Base-by-base conservation (phyloP, 2,797 vertebrate genomes). In the Lacerta agilis region DNA sequence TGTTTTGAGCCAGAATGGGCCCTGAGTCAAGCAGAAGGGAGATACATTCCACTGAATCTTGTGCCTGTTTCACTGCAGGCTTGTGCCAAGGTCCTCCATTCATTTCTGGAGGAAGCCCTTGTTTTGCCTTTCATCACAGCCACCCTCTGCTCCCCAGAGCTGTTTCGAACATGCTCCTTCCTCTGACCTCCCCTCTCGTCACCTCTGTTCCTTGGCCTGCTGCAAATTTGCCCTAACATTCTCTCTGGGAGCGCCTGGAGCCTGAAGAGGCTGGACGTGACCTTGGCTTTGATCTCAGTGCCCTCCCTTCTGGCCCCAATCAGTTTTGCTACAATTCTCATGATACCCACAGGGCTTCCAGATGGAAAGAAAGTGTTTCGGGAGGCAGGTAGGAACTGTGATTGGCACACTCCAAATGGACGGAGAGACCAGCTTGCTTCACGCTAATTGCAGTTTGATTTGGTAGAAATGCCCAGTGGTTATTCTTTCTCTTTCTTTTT, bases 251-350 rank as follows among this genome's bases (percentile, higher is more conserved):
- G 94, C 90, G 93, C 91, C 71, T 85, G 91, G 20, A 86, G 93
- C 91, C 91, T 85, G 79, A 78, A 88, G 89, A 92, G 93, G 90
- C 91, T 95, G 94, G 91, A 88, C 6, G 41, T 95, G 95, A 94
- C 96, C 92, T 94, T 96, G 96, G 94, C 94, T 95, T 86, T 95
- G 95, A 96, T 94, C 95, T 94, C 90, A 83, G 87, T 94, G 94
- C 95, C 95, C 94, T 95, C 94, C 89, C 93, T 94, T 64, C 43
- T 95, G 95, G 96, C 95, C 94, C 94, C 94, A 96, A 94, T 96
- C 95, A 95, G 92, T 92, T 88, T 93, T 3, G 0, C 93, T 94
- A 77, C 93, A 92, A 95, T 91, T 96, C 95, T 95, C 93, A 94
- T 93, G 95, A 93, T 93, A 95, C 92, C 92, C 87, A 92, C 90